Evolutionary conservation across 92 coral and sea anemone species (phyloP).

Genomic region (Montipora capitata): DNA sequence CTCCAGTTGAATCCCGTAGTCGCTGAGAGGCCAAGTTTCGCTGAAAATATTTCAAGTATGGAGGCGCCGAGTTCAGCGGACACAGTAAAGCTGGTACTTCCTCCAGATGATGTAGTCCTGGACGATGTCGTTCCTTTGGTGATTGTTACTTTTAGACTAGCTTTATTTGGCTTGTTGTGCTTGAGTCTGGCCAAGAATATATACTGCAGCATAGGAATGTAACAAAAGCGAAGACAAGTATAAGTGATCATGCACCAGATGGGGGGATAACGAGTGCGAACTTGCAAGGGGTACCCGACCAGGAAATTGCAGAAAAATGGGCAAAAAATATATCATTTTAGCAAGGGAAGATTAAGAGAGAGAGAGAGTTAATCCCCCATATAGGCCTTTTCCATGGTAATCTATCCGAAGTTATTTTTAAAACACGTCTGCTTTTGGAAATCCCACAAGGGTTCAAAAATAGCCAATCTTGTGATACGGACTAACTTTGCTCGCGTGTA

Average conservation of each 20-base stretch:
- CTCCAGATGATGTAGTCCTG: conserved; percentile 11
- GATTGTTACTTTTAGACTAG: not conserved
- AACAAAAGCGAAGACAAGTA: not conserved
- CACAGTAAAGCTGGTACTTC: conserved; percentile 18
- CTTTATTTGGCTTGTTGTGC: not conserved
- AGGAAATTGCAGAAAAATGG: not conserved
- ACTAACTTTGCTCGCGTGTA: not conserved
- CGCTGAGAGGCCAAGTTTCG: conserved; percentile 3
- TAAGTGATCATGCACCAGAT: not conserved
- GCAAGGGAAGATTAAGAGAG: not conserved
- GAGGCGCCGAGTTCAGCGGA: conserved; percentile 15
- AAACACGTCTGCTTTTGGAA: not conserved
- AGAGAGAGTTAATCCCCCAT: not conserved
- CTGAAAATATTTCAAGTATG: conserved; percentile 12
- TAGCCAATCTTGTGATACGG: not conserved
- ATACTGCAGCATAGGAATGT: not conserved
- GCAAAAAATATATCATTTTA: not conserved
- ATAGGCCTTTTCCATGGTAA: not conserved
- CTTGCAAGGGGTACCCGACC: too few species aligned
- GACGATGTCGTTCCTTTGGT: conserved; percentile 33
- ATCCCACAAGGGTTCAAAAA: not conserved
- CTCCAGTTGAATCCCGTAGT: conserved; percentile 34
- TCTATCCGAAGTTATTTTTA: not conserved
- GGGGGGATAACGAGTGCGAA: too few species aligned
- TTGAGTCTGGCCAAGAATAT: not conserved